A percentile compares a stretch with the other conserved stretches of the same genome.
Conservation (phyloP, 2,797 vertebrate species). For the Acrossocheilus wenchowensis region DNA sequence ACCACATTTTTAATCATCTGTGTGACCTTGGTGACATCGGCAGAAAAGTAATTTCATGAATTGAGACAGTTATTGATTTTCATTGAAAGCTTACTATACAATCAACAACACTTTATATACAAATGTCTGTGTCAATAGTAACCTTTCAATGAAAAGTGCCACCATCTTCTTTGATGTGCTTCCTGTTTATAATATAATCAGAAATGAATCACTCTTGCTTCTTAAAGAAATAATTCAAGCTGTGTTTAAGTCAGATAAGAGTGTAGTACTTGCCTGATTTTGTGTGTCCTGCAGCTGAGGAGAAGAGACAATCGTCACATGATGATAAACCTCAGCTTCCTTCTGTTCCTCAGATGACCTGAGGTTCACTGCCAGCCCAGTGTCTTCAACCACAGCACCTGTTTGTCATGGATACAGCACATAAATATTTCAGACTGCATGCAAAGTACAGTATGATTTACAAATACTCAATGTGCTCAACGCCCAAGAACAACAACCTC, state of each 20-base stretch:
- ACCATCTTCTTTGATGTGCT: neutral
- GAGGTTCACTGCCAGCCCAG: conserved; percentile 39
- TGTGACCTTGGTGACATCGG: too few relatives aligned
- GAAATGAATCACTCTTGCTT: neutral
- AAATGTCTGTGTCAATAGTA: neutral
- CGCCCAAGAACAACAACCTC: neutral
- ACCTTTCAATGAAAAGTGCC: neutral
- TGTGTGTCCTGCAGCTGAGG: conserved; percentile 26
- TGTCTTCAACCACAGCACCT: conserved; percentile 49
- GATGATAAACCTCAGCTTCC: conserved; percentile 46
- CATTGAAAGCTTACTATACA: neutral
- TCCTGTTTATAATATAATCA: neutral
- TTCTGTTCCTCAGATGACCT: conserved; percentile 32
- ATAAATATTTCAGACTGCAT: neutral
- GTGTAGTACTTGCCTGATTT: conserved; percentile 45
- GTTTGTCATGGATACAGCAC: conserved; percentile 54
- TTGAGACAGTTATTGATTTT: too few relatives aligned
- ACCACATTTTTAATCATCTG: neutral
- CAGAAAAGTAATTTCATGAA: too few relatives aligned
- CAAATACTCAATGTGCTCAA: neutral
- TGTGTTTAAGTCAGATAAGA: neutral
- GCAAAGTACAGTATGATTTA: neutral
- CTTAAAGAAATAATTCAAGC: neutral
- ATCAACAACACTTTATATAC: neutral
- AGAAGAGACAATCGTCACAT: conserved; percentile 31